phyloP scores from a whole-genome alignment of 2,113 vertebrate species.

The Ptilorrhoa leucosticta region DNA sequence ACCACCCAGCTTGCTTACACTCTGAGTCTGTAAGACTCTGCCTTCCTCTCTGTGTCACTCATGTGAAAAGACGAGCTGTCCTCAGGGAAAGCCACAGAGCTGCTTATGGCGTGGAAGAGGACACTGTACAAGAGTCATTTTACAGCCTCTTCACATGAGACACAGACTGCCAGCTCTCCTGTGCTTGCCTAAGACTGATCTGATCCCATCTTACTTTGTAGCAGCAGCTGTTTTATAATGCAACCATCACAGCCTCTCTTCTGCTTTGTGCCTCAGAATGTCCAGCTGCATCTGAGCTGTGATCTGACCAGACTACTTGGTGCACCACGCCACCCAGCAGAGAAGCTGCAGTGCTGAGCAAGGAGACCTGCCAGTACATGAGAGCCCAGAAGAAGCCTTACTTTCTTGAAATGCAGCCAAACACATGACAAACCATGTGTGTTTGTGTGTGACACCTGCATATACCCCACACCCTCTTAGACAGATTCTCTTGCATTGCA shows the following conservation, averaged over 20 bases:
- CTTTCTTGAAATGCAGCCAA: background rate
- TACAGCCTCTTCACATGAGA: background rate
- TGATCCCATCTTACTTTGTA: background rate
- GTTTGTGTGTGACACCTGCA: background rate
- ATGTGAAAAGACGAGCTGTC: background rate
- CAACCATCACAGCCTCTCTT: background rate
- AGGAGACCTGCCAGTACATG: accelerated
- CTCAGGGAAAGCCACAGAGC: background rate
- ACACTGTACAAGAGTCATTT: background rate
- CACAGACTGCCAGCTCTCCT: background rate
- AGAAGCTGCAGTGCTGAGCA: background rate
- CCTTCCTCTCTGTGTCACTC: background rate
- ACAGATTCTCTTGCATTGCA: background rate
- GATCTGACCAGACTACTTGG: background rate
- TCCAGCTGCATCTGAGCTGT: background rate
- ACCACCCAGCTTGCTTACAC: background rate
- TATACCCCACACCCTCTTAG: no score
- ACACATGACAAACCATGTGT: accelerated
- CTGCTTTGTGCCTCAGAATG: background rate
- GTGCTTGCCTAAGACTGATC: background rate
- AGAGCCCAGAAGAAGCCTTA: background rate
- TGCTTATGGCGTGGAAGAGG: background rate
- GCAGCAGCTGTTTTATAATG: background rate
- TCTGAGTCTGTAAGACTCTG: background rate
- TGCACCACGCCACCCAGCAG: background rate